These are phyloP conservation scores for Heliothis virescens DNA, from an alignment of 1,140 invertebrate genomes.

Conservation along the genomic window DNA sequence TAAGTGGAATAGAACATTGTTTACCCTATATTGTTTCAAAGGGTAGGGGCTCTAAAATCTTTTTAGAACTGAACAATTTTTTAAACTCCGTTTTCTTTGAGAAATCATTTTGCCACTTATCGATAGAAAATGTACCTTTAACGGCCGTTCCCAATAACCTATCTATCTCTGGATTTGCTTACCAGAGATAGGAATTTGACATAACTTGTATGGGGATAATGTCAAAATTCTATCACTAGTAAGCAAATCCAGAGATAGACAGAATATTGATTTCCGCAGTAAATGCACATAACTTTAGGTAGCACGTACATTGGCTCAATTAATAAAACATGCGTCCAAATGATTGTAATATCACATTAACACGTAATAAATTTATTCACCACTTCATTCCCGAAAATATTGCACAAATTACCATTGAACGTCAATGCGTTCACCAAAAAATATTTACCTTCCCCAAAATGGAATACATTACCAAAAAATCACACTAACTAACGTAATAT, in stretches of 20 bases:
- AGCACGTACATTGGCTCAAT: too few relatives aligned
- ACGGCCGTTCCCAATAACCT: too few relatives aligned
- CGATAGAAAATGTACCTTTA: too few relatives aligned
- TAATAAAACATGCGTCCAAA: too few relatives aligned
- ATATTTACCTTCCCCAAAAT: slow-evolving; percentile 26
- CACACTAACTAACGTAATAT: slow-evolving; percentile 29
- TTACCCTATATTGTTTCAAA: slow-evolving; percentile 28
- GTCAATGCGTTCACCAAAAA: slow-evolving; percentile 12
- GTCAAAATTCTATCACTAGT: too few relatives aligned
- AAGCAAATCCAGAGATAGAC: too few relatives aligned
- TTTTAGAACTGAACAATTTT: not conserved
- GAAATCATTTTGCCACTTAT: not conserved
- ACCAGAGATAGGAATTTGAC: too few relatives aligned
- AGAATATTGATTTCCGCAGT: too few relatives aligned
- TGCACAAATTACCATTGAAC: not conserved
- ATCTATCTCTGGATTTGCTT: too few relatives aligned
- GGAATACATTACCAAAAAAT: slow-evolving; percentile 43
- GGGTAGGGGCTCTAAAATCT: slow-evolving; percentile 32
- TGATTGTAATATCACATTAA: too few relatives aligned
- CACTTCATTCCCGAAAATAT: not conserved
- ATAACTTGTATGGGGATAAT: too few relatives aligned
- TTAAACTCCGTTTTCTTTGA: not conserved
- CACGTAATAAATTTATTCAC: slow-evolving; percentile 8
- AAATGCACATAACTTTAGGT: too few relatives aligned
- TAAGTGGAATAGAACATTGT: slow-evolving; percentile 63